These are phyloP conservation scores for Bombus confusus DNA, from an alignment of 1,140 invertebrate genomes.

Conservation along the genomic window DNA sequence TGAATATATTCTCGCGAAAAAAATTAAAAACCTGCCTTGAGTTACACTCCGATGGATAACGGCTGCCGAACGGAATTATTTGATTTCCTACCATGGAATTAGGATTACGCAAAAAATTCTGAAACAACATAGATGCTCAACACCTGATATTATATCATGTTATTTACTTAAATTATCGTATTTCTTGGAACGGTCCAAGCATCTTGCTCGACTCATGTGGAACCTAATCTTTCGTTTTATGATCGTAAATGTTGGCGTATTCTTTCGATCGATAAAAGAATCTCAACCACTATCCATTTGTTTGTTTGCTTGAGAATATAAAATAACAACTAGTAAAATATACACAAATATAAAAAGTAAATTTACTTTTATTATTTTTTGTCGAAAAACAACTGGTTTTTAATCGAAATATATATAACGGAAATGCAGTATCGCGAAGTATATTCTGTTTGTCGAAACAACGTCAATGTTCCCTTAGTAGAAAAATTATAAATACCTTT, in stretches of 20 bases:
- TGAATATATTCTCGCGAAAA: not conserved
- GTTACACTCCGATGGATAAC: not conserved
- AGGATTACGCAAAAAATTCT: not conserved
- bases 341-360: not conserved
- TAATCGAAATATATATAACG: not conserved
- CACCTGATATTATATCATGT: constrained; percentile 9
- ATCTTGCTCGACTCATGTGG: not conserved
- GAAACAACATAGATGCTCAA: not conserved
- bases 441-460: not conserved
- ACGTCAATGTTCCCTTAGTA: not conserved
- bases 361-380: not conserved
- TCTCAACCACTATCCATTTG: not conserved
- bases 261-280: not conserved
- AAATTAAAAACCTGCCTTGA: not conserved
- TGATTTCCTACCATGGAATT: not conserved
- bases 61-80: not conserved
- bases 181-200: not conserved
- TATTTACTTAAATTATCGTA: constrained; percentile 10
- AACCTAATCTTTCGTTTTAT: constrained; percentile 7
- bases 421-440: not conserved
- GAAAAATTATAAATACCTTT: not conserved
- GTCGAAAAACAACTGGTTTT: not conserved
- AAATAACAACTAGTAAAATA: not conserved
- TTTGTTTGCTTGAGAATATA: not conserved
- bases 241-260: not conserved